These are phyloP conservation scores for Plebejus argus DNA, from an alignment of 2,888 invertebrate species.

Conservation along the genomic window DNA sequence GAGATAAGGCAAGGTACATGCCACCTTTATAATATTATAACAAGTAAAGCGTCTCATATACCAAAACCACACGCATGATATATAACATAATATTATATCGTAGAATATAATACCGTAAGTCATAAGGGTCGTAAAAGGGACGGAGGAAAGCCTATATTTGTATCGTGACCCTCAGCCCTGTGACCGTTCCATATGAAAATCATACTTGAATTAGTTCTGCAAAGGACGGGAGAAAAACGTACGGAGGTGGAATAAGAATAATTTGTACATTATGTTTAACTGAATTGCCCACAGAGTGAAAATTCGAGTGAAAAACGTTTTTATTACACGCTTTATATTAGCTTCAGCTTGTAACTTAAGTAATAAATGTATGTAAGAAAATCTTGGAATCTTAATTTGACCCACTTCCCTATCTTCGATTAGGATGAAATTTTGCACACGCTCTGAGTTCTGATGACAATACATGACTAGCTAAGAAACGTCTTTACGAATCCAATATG, in stretches of 20 bases:
- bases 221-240: neutral
- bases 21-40: neutral
- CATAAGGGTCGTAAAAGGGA: constrained; percentile 12
- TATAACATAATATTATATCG: neutral
- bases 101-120: neutral
- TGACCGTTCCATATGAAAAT: constrained; percentile 4
- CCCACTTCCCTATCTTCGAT: too few relatives aligned
- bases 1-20: neutral
- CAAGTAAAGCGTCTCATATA: neutral
- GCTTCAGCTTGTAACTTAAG: too few relatives aligned
- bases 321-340: too few relatives aligned
- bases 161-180: neutral
- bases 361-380: too few relatives aligned
- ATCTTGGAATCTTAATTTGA: too few relatives aligned
- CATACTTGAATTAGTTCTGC: neutral
- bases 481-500: too few relatives aligned
- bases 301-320: too few relatives aligned
- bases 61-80: neutral
- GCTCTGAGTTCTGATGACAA: too few relatives aligned
- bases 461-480: too few relatives aligned
- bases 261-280: neutral
- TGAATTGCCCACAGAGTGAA: neutral
- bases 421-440: too few relatives aligned
- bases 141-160: neutral
- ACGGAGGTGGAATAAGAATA: neutral